These are phyloP conservation scores for Xiphorhynchus erythropygius DNA, from an alignment of 2,797 vertebrate species.

Conservation along the genomic window DNA sequence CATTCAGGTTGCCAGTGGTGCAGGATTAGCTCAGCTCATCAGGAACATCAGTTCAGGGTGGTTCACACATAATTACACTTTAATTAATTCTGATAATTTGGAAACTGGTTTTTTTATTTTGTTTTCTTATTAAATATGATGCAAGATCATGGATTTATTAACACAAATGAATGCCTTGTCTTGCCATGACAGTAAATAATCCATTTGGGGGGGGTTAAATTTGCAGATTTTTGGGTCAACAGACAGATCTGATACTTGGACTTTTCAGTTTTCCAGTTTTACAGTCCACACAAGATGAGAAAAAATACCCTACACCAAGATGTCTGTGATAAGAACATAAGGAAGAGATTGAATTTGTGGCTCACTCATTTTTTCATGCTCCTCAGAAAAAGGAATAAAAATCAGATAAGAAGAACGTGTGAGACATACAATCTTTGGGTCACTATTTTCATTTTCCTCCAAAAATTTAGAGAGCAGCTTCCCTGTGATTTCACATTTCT, in stretches of 20 bases:
- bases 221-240: not conserved
- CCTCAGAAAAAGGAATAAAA: not conserved
- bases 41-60: not conserved
- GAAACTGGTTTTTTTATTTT: not conserved
- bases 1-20: not conserved
- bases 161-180: not conserved
- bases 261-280: constrained; percentile 3
- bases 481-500: not conserved
- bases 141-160: not conserved
- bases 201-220: not conserved
- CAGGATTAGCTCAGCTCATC: constrained; percentile 30
- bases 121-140: not conserved
- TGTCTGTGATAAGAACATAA: not conserved
- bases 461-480: not conserved
- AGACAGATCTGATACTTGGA: not conserved
- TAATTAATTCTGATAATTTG: constrained; percentile 4
- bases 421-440: not conserved
- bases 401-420: not conserved
- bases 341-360: not conserved
- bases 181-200: not conserved
- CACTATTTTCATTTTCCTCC: not conserved
- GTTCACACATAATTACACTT: constrained; percentile 21
- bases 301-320: not conserved
- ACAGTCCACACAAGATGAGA: not conserved
- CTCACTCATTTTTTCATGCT: not conserved